phyloP scores from a whole-genome alignment of 2,113 vertebrate species.

The Vulpes lagopus region DNA sequence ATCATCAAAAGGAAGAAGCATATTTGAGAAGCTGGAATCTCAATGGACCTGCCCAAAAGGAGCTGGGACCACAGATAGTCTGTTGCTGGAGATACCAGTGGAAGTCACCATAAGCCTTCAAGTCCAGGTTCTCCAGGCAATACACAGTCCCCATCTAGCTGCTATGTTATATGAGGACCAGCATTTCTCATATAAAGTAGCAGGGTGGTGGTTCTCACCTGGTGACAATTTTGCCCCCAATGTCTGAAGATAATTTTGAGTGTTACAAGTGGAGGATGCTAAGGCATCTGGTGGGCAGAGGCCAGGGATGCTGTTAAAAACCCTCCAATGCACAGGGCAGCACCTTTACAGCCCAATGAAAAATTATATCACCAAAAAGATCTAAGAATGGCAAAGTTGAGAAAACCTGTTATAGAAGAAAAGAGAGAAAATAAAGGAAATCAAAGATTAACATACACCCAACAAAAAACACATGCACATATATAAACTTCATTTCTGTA shows the following conservation, averaged over 20 bases:
- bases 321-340: background rate
- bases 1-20: background rate
- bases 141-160: background rate
- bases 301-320: background rate
- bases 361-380: background rate
- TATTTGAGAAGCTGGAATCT: background rate
- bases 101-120: background rate
- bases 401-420: background rate
- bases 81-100: background rate
- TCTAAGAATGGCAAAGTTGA: background rate
- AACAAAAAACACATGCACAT: background rate
- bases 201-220: background rate
- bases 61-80: background rate
- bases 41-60: too few species aligned
- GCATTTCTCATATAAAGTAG: background rate
- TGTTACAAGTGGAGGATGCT: background rate
- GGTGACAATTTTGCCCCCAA: fast-evolving
- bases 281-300: background rate
- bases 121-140: background rate
- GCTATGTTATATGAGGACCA: background rate
- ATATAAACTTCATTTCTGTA: background rate
- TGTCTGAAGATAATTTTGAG: background rate
- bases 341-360: background rate
- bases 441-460: background rate
- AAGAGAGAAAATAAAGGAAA: background rate